Percentiles rank a stretch among this genome's conserved stretches.
phyloP scores from a whole-genome alignment of 2,113 vertebrate genomes.

The Cavia aperea region DNA sequence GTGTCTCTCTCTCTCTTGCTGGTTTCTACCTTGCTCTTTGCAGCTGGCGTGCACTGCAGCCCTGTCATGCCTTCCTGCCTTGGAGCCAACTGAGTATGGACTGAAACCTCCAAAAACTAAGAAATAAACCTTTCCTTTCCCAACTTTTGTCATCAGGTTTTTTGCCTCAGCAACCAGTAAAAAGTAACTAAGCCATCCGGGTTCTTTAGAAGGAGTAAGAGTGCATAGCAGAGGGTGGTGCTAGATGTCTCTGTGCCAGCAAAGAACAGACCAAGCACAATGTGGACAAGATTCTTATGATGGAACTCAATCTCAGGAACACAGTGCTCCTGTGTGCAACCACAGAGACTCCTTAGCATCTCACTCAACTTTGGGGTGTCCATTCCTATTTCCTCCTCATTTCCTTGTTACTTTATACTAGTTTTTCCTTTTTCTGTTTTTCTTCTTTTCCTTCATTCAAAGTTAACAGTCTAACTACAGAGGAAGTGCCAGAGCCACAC shows the following conservation, averaged over 20 bases:
- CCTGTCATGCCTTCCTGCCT: too few species aligned
- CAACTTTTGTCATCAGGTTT: too few species aligned
- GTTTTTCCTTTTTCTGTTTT: neutral
- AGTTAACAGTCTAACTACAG: neutral
- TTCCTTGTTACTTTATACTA: neutral
- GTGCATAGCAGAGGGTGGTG: conserved; percentile 53
- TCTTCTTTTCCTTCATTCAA: neutral
- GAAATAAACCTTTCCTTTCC: too few species aligned
- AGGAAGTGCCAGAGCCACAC: neutral
- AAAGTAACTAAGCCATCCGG: neutral
- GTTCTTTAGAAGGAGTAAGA: conserved; percentile 44
- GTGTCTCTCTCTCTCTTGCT: too few species aligned
- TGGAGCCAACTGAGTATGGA: too few species aligned
- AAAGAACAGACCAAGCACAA: conserved; percentile 59
- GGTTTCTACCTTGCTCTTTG: too few species aligned
- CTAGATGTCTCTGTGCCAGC: conserved; percentile 67
- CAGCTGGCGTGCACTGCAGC: too few species aligned
- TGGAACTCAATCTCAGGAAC: conserved; percentile 50
- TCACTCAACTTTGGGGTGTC: neutral
- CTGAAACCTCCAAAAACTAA: too few species aligned
- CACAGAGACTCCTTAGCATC: neutral
- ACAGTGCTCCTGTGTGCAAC: conserved; percentile 43
- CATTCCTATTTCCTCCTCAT: neutral
- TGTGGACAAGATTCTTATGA: conserved; percentile 38
- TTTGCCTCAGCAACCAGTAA: too few species aligned